phyloP scores from a whole-genome alignment of 2,113 vertebrate species.

The Sylvia atricapilla region DNA sequence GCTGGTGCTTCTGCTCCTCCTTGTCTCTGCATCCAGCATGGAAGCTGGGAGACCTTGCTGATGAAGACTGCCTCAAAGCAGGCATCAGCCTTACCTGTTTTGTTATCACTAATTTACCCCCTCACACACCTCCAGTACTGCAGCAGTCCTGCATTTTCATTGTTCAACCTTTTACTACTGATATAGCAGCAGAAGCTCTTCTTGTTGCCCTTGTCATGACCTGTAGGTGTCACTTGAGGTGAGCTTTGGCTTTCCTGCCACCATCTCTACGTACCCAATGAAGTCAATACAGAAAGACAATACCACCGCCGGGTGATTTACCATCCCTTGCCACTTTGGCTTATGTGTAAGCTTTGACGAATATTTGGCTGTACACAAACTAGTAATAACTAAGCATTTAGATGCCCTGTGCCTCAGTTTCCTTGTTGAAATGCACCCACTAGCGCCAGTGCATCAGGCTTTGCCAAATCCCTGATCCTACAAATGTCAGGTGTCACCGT shows the following conservation, averaged over 20 bases:
- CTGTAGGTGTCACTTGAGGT: background rate
- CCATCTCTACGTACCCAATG: background rate
- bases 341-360: background rate
- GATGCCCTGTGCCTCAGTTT: background rate
- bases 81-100: background rate
- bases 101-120: background rate
- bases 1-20: background rate
- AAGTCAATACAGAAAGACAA: background rate
- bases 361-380: background rate
- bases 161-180: background rate
- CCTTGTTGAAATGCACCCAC: background rate
- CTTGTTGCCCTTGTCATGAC: background rate
- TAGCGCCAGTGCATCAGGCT: background rate
- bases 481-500: background rate
- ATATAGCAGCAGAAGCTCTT: background rate
- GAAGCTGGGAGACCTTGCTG: background rate
- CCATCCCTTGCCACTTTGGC: background rate
- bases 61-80: background rate
- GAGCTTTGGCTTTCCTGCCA: background rate
- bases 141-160: background rate
- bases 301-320: rapidly evolving
- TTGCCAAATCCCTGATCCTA: background rate
- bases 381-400: background rate
- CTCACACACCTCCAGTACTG: background rate
- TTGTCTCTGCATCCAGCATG: background rate